These are phyloP conservation scores for Rhinatrema bivittatum DNA, from an alignment of 2,797 vertebrate species.

Conservation along the genomic window DNA sequence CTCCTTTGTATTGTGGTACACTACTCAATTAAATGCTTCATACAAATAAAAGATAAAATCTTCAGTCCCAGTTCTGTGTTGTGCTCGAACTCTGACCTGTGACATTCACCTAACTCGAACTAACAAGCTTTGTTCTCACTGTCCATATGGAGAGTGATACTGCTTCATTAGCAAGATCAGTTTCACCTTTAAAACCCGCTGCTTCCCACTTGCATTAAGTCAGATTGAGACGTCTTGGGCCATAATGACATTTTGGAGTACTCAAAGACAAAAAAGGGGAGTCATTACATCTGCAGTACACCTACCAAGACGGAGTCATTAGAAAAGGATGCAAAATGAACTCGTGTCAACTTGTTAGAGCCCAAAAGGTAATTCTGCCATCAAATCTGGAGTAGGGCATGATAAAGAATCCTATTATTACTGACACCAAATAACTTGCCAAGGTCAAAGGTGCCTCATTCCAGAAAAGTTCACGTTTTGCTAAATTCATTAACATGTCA, in stretches of 20 bases:
- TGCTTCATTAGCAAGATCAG: conserved; percentile 64
- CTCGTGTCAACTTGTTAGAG: conserved; percentile 83
- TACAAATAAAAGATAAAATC: conserved; percentile 52
- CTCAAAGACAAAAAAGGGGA: conserved; percentile 50
- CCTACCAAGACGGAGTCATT: conserved; percentile 76
- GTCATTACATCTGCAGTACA: conserved; percentile 70
- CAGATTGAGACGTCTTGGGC: conserved; percentile 58
- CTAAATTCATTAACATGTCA: conserved; percentile 92
- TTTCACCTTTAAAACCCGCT: conserved; percentile 56
- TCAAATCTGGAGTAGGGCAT: conserved; percentile 63
- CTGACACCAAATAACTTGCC: conserved; percentile 72
- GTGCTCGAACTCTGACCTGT: conserved; percentile 50
- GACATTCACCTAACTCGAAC: conserved; percentile 55
- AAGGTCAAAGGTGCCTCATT: conserved; percentile 71
- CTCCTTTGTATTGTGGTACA: conserved; percentile 29
- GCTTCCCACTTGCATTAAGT: conserved; percentile 55
- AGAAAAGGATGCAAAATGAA: conserved; percentile 82
- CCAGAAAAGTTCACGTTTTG: conserved; percentile 89
- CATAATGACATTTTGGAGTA: conserved; percentile 61
- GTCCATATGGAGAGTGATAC: conserved; percentile 48
- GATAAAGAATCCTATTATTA: conserved; percentile 81
- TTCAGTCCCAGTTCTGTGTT: conserved; percentile 40
- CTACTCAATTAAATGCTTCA: conserved; percentile 14
- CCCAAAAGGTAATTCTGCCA: conserved; percentile 73
- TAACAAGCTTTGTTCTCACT: conserved; percentile 45